Evolutionary conservation across 2,113 vertebrate species (phyloP).

Genomic region (Hippocampus abdominalis): DNA sequence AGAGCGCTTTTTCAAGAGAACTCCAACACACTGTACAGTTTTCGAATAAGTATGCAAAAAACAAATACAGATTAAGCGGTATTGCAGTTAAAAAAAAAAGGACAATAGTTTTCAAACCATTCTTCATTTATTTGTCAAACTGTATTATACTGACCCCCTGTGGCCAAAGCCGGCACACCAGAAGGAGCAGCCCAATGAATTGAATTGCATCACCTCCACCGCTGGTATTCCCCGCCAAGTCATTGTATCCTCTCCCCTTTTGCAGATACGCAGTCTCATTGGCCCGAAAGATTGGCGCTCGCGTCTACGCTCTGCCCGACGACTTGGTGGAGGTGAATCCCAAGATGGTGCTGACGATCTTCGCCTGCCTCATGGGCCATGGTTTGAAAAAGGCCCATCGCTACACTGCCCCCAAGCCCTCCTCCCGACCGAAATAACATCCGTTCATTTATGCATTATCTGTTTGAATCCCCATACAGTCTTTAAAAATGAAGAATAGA

Average conservation of each 20-base stretch:
- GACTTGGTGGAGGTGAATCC: conserved; percentile 92
- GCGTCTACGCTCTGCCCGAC: conserved; percentile 89
- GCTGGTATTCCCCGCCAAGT: not conserved
- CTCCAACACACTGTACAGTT: too few relatives aligned
- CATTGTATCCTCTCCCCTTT: not conserved
- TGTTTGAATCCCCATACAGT: not conserved
- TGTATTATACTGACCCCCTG: too few relatives aligned
- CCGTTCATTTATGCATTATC: not conserved
- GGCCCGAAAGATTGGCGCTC: conserved; percentile 92
- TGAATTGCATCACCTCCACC: not conserved
- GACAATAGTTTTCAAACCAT: too few relatives aligned
- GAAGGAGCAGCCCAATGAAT: too few relatives aligned
- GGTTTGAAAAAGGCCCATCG: conserved; percentile 77
- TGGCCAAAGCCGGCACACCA: too few relatives aligned
- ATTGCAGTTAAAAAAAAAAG: too few relatives aligned
- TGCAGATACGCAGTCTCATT: conserved; percentile 92
- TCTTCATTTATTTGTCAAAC: too few relatives aligned
- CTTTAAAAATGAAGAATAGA: not conserved
- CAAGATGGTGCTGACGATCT: conserved; percentile 98
- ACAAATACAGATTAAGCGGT: too few relatives aligned
- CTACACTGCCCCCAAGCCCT: conserved; percentile 18
- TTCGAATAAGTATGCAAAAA: too few relatives aligned
- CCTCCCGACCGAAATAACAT: not conserved
- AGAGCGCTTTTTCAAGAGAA: too few relatives aligned
- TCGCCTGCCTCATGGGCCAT: conserved; percentile 93